Evolutionary conservation across 2,888 invertebrate genomes (phyloP).

Genomic region (Coleophora deauratella): DNA sequence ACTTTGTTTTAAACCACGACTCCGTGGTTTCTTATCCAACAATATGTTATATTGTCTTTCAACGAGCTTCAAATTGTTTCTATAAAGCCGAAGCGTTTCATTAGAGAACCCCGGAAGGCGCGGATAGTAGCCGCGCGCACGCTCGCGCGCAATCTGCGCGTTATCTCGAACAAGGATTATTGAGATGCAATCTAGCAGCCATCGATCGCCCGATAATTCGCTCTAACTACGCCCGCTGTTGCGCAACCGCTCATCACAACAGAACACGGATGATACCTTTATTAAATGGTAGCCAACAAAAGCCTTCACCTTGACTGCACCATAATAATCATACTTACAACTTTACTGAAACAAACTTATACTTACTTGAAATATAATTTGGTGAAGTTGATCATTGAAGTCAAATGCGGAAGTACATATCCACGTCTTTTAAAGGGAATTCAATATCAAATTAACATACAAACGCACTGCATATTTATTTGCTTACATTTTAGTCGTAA

Average conservation of each 20-base stretch:
- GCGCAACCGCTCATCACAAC: conserved; percentile 63
- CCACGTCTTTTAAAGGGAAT: neutral
- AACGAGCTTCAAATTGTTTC: conserved; percentile 6
- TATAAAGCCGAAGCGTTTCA: conserved; percentile 24
- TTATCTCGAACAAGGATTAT: conserved; percentile 61
- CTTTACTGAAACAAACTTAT: neutral
- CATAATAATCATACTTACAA: too few species aligned
- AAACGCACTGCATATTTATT: conserved; percentile 24
- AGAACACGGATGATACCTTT: conserved; percentile 58
- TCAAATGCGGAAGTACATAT: too few species aligned
- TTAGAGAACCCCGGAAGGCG: conserved; percentile 50
- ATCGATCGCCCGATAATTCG: conserved; percentile 66
- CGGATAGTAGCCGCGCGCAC: conserved; percentile 46
- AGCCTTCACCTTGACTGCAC: conserved; percentile 8
- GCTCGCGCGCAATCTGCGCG: conserved; percentile 49
- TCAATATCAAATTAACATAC: neutral
- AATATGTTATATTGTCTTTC: too few species aligned
- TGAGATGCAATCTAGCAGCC: conserved; percentile 70
- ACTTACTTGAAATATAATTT: neutral
- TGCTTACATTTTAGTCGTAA: conserved; percentile 38
- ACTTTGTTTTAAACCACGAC: too few species aligned
- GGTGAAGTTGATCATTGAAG: neutral
- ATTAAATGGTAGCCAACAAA: conserved; percentile 60
- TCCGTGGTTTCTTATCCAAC: too few species aligned
- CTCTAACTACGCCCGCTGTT: conserved; percentile 58